A percentile compares a stretch with the other conserved stretches of the same genome.
Evolutionary conservation across 2,797 vertebrate genomes (phyloP).

Genomic region (Enteromius paludinosus): DNA sequence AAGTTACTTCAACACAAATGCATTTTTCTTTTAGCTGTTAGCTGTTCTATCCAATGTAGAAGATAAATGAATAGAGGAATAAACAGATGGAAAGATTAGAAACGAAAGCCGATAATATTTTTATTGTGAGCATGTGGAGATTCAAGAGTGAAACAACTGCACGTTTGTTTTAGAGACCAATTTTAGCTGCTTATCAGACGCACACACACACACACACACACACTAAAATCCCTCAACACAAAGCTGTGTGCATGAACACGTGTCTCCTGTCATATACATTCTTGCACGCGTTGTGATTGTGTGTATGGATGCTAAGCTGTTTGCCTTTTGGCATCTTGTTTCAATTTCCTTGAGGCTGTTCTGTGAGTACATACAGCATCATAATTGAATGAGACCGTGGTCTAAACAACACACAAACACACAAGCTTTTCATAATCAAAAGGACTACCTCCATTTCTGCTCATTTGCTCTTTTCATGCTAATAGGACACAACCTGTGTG

Average conservation of each 20-base stretch:
- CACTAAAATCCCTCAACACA: background rate
- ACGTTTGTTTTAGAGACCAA: conserved; percentile 1
- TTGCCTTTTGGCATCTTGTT: background rate
- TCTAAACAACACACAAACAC: conserved; percentile 10
- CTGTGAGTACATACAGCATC: background rate
- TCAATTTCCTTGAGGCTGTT: background rate
- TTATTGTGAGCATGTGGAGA: background rate
- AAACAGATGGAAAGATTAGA: background rate
- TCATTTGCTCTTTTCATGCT: conserved; percentile 43
- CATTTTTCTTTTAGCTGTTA: background rate
- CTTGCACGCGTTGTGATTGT: background rate
- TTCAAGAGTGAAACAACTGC: background rate
- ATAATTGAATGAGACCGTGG: background rate
- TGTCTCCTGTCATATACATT: conserved; percentile 12
- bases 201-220: background rate
- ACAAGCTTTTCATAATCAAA: conserved; percentile 54
- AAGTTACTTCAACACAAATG: background rate
- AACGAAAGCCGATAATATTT: background rate
- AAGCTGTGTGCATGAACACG: background rate
- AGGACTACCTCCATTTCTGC: conserved; percentile 50
- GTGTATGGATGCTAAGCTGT: conserved; percentile 24
- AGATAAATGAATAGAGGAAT: background rate
- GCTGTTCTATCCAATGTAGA: background rate
- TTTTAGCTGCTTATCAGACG: background rate
- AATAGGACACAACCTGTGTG: conserved; percentile 39